phyloP scores from a whole-genome alignment of 2,797 vertebrate species.

The Trematomus bernacchii region DNA sequence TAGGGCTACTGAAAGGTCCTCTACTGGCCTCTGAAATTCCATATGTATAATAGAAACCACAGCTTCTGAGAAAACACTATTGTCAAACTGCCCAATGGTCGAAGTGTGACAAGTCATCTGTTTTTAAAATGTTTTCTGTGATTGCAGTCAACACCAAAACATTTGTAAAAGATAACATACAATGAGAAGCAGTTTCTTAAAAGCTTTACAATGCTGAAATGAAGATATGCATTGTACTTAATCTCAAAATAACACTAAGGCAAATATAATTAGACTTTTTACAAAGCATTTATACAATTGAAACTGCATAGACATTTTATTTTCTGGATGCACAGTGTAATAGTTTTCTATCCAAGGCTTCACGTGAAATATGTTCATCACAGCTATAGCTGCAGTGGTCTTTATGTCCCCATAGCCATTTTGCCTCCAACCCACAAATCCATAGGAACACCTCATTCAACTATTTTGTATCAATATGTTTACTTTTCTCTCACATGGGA shows the following conservation, averaged over 20 bases:
- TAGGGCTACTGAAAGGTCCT: conserved; percentile 14
- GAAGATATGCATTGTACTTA: not conserved
- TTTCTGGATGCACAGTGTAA: not conserved
- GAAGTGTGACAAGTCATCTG: not conserved
- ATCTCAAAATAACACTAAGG: not conserved
- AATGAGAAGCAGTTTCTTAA: not conserved
- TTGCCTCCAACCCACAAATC: not conserved
- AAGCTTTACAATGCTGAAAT: not conserved
- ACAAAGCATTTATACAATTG: not conserved
- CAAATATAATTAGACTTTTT: not conserved
- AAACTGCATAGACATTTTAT: not conserved
- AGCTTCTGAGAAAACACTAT: not conserved
- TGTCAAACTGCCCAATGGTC: too few species aligned
- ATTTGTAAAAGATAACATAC: not conserved
- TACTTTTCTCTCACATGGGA: not conserved
- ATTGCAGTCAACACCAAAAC: not conserved
- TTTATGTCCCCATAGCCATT: not conserved
- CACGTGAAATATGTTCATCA: not conserved
- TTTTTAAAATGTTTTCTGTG: not conserved
- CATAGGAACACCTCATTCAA: not conserved
- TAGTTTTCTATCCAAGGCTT: not conserved
- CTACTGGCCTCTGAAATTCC: conserved; percentile 11
- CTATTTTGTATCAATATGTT: not conserved
- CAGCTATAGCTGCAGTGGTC: not conserved
- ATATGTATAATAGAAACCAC: not conserved